Base-by-base conservation (phyloP, 2,888 invertebrate species). In the Mythimna vitellina region DNA sequence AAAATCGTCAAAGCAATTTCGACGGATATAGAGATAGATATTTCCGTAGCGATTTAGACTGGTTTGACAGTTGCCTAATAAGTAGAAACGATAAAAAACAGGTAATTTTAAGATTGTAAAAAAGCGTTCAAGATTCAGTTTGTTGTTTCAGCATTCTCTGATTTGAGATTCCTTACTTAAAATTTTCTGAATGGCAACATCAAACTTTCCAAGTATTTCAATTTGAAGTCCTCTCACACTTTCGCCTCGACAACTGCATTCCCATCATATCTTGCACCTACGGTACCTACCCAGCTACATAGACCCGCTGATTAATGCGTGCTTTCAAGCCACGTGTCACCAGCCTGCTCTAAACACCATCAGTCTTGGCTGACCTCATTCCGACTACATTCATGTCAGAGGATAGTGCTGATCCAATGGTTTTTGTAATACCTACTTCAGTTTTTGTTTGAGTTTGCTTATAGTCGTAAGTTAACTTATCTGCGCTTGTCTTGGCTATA, bases 331-430 rank as follows among this genome's bases (percentile, higher is more conserved):
- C 69, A 51, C 73, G 71, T 79, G 85, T 82, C 78, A 77, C 64
- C 57, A 73, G 72, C 35, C 53, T 49, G 57, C 76, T 76, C 67
- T 73, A 57, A 80, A 72, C 65, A 77, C 70, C 74, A 79, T 85
- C 74, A 84, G 63, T 85, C 73, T 77, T 70, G 57, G 71, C 32
- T 78, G 85, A 81, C 76, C 85, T 62, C 78, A 70, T 82, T 82
- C 70, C 74, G 12, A 57, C 54, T 63, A 65, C 58, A 69, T 78
- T 77, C 61, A 78, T 68, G 72, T 78, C 74, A 66, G 57, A 56
- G 62, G 64, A 73, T 65, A 70, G 74, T 46, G 56, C 77, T 70
- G 70, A 73, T 72, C 67, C 65, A 22, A 70, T 68, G 65, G 57
- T 78, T 68, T 82, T 74, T 81, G 51, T 58, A 29, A 22, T 42